Percentiles rank a stretch among this genome's conserved stretches.
Evolutionary conservation across 2,797 vertebrate species (phyloP).

Genomic region (Decapterus maruadsi): DNA sequence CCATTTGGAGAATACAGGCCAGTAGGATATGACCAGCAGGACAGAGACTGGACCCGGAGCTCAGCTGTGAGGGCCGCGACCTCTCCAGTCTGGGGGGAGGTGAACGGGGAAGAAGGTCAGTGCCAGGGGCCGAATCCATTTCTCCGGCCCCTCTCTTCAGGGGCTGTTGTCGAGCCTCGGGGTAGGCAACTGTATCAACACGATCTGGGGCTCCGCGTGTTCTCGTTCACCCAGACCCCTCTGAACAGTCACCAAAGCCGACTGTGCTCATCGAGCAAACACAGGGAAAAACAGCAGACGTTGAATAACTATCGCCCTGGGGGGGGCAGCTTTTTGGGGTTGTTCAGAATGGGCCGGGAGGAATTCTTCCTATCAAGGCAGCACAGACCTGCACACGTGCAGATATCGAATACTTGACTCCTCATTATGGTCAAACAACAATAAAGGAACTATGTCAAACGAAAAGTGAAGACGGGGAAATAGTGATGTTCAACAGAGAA

Average conservation of each 20-base stretch:
- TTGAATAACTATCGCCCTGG: slow-evolving; percentile 69
- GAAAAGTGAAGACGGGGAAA: no score
- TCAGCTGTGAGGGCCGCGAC: slow-evolving; percentile 73
- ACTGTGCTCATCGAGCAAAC: slow-evolving; percentile 74
- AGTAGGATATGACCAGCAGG: slow-evolving; percentile 48
- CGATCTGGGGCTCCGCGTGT: slow-evolving; percentile 56
- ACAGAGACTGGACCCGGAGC: slow-evolving; percentile 51
- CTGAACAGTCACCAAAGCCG: slow-evolving; percentile 62
- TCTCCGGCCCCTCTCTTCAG: slow-evolving; percentile 75
- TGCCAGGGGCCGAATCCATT: slow-evolving; percentile 58
- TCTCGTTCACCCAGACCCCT: slow-evolving; percentile 66
- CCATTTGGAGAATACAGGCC: slow-evolving; percentile 46
- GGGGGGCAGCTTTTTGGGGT: slow-evolving; percentile 48
- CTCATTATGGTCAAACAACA: no score
- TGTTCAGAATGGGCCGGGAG: slow-evolving; percentile 49
- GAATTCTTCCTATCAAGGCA: slow-evolving; percentile 53
- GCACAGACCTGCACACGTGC: slow-evolving; percentile 19
- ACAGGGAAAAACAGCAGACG: slow-evolving; percentile 75
- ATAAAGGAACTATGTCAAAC: no score
- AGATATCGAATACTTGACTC: not conserved
- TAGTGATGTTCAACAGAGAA: no score
- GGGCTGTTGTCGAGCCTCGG: slow-evolving; percentile 80
- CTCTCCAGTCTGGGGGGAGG: slow-evolving; percentile 38
- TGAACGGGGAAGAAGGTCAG: slow-evolving; percentile 55
- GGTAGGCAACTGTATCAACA: slow-evolving; percentile 85